Base-by-base conservation (phyloP, 2,888 invertebrate genomes). In the Cryptops parisi region DNA sequence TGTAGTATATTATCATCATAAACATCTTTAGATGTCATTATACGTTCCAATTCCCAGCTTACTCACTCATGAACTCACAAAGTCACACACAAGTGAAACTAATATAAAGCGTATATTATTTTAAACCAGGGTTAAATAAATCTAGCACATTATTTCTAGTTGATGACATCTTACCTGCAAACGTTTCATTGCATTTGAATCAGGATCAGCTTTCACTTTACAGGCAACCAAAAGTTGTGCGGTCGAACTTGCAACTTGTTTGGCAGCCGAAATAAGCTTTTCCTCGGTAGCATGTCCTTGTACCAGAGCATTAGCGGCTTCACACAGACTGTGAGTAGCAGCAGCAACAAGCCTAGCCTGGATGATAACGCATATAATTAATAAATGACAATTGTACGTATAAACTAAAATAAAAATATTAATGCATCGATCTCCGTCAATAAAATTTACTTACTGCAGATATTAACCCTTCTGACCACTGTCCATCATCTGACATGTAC, bases 181-280 rank as follows among this genome's bases (percentile, higher is more conserved):
- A 12, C 96, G 78, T 45, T 89, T 82, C 48, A 94, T 96, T 5
- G 90, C 85, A 61, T 90, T 88, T 5, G 93, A 90, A 56, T 91
- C 86, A 1, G 90, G 87, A 72, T 97, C 97, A 0, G 97, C 94
- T 70, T 97, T 97, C 54, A 98, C 96, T 76, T 96, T 94, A 73
- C 98, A 98, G 0, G 98, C 97, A 45, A 99, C 94, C 51, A 99
- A 71, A 53, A 98, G 75, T 66, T 97, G 97, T 0, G 98, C 98
- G 0, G 98, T 99, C 1, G 91, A 90, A 49, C 90, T 86, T 4
- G 98, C 97, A 6, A 98, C 94, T 73, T 65, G 66, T 59, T 77
- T 84, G 2, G 97, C 97, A 19, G 94, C 85, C 1, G 94, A 91
- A 59, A 97, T 93, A 25, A 99, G 76, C 66, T 94, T 83, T 70